A percentile compares a stretch with the other conserved stretches of the same genome.
Conservation (phyloP, 1,140 invertebrate genomes). For the Potamilus streckersoni region DNA sequence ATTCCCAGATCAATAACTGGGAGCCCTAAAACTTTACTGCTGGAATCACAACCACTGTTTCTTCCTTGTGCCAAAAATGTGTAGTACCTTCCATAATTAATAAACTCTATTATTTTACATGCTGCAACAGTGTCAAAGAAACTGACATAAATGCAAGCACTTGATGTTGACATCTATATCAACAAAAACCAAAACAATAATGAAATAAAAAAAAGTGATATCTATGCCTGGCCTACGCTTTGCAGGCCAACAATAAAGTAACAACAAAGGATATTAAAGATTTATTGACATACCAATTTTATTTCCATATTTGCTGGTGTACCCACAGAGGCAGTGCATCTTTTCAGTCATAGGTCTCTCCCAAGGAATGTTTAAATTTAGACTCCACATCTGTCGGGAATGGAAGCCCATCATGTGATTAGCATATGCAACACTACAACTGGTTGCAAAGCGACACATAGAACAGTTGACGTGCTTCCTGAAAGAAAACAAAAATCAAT, state of each 20-base stretch:
- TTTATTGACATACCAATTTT: conserved; percentile 53
- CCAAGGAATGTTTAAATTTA: conserved; percentile 50
- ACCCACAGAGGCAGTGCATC: conserved; percentile 64
- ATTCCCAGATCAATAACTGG: no score
- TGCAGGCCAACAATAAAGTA: background rate
- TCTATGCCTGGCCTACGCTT: background rate
- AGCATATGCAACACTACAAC: conserved; percentile 62
- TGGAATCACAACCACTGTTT: no score
- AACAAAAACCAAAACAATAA: no score
- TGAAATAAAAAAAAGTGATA: no score
- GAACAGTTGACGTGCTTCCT: conserved; percentile 66
- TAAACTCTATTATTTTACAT: no score
- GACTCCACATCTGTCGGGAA: conserved; percentile 53
- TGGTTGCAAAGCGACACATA: conserved; percentile 66
- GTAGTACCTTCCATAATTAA: no score
- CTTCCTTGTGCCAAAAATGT: no score
- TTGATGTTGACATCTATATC: no score
- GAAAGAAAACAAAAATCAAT: conserved; percentile 31
- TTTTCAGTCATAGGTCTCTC: conserved; percentile 39
- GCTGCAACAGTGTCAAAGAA: no score
- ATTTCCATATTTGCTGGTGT: conserved; percentile 56
- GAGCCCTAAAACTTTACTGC: no score
- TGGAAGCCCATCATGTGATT: conserved; percentile 66
- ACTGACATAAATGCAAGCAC: no score
- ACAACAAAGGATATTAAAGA: background rate